These are phyloP conservation scores for Nymphalis c-album DNA, from an alignment of 2,888 invertebrate genomes.

Conservation along the genomic window DNA sequence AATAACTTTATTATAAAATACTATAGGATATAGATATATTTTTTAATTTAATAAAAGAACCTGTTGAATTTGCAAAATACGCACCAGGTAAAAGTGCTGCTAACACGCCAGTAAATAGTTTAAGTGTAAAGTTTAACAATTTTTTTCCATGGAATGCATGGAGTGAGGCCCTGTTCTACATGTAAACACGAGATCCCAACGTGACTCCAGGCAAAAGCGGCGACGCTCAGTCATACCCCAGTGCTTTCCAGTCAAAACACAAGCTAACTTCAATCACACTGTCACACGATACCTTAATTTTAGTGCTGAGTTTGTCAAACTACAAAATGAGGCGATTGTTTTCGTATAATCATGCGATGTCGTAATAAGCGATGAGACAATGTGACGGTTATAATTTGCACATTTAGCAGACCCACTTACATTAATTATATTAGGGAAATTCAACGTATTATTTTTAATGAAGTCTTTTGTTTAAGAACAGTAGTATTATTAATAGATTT, in stretches of 20 bases:
- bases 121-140: neutral
- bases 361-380: slow-evolving; percentile 34
- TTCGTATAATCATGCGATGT: slow-evolving; percentile 33
- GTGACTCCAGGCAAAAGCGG: slow-evolving; percentile 52
- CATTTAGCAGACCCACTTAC: slow-evolving; percentile 30
- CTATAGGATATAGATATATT: no score
- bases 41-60: no score
- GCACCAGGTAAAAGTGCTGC: no score
- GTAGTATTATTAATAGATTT: neutral
- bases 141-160: neutral
- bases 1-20: no score
- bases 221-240: slow-evolving; percentile 53
- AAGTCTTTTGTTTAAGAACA: slow-evolving; percentile 3
- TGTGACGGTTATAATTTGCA: slow-evolving; percentile 33
- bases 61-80: no score
- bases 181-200: slow-evolving; percentile 35
- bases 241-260: slow-evolving; percentile 57
- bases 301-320: slow-evolving; percentile 43
- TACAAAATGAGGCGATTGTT: slow-evolving; percentile 38
- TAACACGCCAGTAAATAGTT: neutral
- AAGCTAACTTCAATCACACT: slow-evolving; percentile 51
- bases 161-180: neutral
- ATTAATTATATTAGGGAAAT: slow-evolving; percentile 27
- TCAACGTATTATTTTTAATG: slow-evolving; percentile 1
- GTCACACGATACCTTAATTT: slow-evolving; percentile 52